Base-by-base conservation (phyloP, 2,113 vertebrate species). In the Neodon shergylaensis region DNA sequence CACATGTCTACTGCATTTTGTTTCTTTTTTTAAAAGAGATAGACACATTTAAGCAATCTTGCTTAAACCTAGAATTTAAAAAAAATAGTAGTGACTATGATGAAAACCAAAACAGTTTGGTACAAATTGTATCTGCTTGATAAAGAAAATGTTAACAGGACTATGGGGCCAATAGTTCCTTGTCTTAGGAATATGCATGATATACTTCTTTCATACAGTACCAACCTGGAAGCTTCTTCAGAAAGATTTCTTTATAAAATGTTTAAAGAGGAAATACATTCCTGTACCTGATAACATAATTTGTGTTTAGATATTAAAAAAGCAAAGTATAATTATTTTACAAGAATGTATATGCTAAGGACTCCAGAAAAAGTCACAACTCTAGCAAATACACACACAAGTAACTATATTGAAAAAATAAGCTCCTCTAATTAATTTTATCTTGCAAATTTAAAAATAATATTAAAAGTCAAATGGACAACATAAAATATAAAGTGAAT, bases 81-180 rank as follows among this genome's bases (percentile, higher is more conserved):
- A 96, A 97, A 90, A 90, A 97, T 79, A 95, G 49, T 97, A 98
- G 98, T 94, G 76, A 96, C 88, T 97, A 82, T 96, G 97, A 96
- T 72, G 88, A 89, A 26, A 97, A 31, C 49, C 14, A 94, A 98
- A 96, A 96, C 86, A 97, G 22, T 98, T 97, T 98, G 97, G 98
- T 98, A 86, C 63, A 98, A 98, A 98, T 97, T 98, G 84, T 98
- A 98, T 39, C 33, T 82, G 36, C 21, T 39, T 17, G 16, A 61
- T 93, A 94, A 95, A 95, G 97, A 98, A 65, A 97, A 98, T 98
- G 98, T 98, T 94, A 98, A 98, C 98, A 99, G 96, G 96, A 76
- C 74, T 97, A 96, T 97, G 81, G 97, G 98, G 96, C 97, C 83
- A 98, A 97, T 83, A 90, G 39, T 95, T 98, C 54, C 68, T 65